These are phyloP conservation scores for Echeneis naucrates DNA, from an alignment of 2,797 vertebrate species.

Conservation along the genomic window DNA sequence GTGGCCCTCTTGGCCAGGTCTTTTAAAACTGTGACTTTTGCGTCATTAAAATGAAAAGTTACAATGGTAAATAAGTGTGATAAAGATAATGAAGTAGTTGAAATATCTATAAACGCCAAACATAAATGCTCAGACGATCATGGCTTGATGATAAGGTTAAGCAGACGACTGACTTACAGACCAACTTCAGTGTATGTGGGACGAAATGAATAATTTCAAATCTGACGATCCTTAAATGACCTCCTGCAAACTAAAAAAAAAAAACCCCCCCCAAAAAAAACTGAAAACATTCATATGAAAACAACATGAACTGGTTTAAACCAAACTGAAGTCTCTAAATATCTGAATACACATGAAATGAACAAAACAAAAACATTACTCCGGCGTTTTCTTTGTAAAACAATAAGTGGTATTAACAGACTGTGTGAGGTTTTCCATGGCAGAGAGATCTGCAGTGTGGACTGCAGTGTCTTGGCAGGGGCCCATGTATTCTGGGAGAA, in stretches of 20 bases:
- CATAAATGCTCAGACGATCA: too few species aligned
- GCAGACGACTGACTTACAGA: neutral
- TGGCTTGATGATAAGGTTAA: neutral
- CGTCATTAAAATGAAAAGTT: too few species aligned
- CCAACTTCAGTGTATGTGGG: neutral
- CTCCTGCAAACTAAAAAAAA: neutral
- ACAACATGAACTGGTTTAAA: slow-evolving; percentile 3
- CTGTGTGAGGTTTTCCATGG: slow-evolving; percentile 61
- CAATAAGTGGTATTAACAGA: slow-evolving; percentile 46
- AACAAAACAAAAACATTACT: neutral
- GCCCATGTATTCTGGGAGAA: slow-evolving; percentile 61
- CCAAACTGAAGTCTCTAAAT: slow-evolving; percentile 16
- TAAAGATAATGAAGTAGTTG: too few species aligned
- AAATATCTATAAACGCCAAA: neutral
- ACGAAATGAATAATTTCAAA: neutral
- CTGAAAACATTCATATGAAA: neutral
- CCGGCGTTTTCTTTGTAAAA: slow-evolving; percentile 21
- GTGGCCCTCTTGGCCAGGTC: too few species aligned
- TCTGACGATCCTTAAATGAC: neutral
- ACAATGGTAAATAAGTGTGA: too few species aligned
- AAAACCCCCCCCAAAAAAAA: too few species aligned
- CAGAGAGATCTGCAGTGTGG: slow-evolving; percentile 66
- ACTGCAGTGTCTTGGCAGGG: slow-evolving; percentile 69
- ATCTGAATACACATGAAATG: slow-evolving; percentile 1
- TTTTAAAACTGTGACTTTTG: too few species aligned